Evolutionary conservation across 2,113 vertebrate species (phyloP).

Genomic region (Solea senegalensis): DNA sequence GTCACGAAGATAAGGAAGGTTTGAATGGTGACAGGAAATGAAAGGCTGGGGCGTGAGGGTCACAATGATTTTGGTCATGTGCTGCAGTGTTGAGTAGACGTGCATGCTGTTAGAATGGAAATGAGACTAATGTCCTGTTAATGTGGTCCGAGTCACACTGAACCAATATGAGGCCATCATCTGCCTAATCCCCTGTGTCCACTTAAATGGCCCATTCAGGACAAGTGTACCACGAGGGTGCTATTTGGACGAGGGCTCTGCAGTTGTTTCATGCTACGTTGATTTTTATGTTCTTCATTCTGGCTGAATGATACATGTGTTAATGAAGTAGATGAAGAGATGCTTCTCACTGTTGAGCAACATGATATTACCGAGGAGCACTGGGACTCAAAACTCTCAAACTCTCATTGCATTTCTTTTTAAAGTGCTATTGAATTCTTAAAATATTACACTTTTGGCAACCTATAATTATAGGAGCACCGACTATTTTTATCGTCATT

Average conservation of each 20-base stretch:
- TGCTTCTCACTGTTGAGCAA: conserved; percentile 54
- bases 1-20: conserved; percentile 62
- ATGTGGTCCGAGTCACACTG: conserved; percentile 77
- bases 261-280: conserved; percentile 71
- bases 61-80: conserved; percentile 62
- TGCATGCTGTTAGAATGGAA: conserved; percentile 65
- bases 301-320: conserved; percentile 64
- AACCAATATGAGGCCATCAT: conserved; percentile 69
- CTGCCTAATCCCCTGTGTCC: conserved; percentile 80
- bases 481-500: background rate
- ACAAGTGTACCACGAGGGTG: conserved; percentile 69
- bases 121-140: conserved; percentile 79
- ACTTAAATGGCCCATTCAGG: conserved; percentile 78
- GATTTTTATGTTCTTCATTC: conserved; percentile 75
- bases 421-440: conserved; percentile 42
- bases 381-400: conserved; percentile 36
- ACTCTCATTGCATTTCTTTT: conserved; percentile 10
- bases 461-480: conserved; percentile 4
- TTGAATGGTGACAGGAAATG: conserved; percentile 79
- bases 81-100: conserved; percentile 57
- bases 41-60: conserved; percentile 73
- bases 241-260: conserved; percentile 56
- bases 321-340: conserved; percentile 76
- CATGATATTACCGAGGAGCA: conserved; percentile 48
- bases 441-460: conserved; percentile 31